Percentiles rank a stretch among this genome's conserved stretches.
phyloP scores from a whole-genome alignment of 2,888 invertebrate genomes.

The Heterodera filipjevi region DNA sequence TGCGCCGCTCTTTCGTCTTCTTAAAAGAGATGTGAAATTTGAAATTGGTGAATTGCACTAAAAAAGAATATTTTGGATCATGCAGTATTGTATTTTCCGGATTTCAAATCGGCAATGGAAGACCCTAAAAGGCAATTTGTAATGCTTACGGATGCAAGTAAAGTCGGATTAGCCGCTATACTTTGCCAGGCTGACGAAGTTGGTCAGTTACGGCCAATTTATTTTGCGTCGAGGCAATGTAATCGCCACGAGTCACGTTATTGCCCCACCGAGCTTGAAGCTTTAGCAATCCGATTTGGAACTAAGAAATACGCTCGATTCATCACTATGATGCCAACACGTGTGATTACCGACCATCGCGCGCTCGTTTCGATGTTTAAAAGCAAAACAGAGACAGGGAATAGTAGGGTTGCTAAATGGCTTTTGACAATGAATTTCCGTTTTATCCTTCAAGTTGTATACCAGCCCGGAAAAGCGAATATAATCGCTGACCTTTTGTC shows the following conservation, averaged over 20 bases:
- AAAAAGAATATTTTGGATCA: conserved; percentile 7
- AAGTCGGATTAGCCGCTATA: conserved; percentile 23
- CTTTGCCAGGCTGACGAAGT: conserved; percentile 22
- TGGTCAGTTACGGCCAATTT: conserved; percentile 18
- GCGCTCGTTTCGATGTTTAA: conserved; percentile 29
- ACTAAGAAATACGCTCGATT: conserved; percentile 16
- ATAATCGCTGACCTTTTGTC: conserved; percentile 14
- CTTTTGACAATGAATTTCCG: conserved; percentile 7
- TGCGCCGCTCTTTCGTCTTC: conserved; percentile 13
- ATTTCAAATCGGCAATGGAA: conserved; percentile 25
- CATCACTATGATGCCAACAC: conserved; percentile 14
- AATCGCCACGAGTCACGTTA: not conserved
- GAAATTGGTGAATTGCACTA: not conserved
- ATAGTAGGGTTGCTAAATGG: conserved; percentile 23
- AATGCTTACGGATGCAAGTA: conserved; percentile 25
- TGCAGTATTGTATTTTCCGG: conserved; percentile 20
- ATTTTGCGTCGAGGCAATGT: conserved; percentile 22
- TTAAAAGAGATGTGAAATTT: conserved; percentile 10
- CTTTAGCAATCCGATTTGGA: conserved; percentile 21
- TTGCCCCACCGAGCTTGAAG: conserved; percentile 29
- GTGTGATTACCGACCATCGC: conserved; percentile 30
- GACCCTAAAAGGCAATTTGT: conserved; percentile 25
- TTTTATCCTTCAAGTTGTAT: conserved; percentile 21
- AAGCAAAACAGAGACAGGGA: conserved; percentile 10
- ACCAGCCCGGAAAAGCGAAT: conserved; percentile 21